Evolutionary conservation across 2,113 vertebrate species (phyloP), one percentile per base, ranked within the genome.

Genomic region (Oncorhynchus tshawytscha): DNA sequence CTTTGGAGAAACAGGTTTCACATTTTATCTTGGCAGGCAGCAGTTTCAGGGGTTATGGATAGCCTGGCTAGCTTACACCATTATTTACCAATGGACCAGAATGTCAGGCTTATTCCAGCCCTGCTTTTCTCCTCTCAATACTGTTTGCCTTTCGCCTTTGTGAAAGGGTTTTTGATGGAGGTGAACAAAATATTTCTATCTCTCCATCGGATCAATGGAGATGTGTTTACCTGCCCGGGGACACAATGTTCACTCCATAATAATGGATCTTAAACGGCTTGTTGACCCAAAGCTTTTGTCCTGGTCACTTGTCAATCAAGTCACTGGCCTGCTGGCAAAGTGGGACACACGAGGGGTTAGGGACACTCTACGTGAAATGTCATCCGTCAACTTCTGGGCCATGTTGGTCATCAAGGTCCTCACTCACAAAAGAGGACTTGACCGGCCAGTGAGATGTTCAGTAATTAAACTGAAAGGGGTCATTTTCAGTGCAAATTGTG

Each of bases 171-270:
- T 94, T 95, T 96, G 94, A 95, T 95, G 94, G 94, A 94, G 92
- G 93, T 88, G 89, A 93, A 92, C 88, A 88, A 96, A 95, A 94
- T 95, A 95, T 96, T 96, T 96, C 94, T 97, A 94, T 95, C 94
- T 94, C 88, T 93, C 92, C 92, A 89, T 89, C 90, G 93, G 95
- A 98, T 98, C 96, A 97, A 98, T 98, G 95, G 95, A 96, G 96
- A 95, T 95, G 94, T 96, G 95, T 97, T 96, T 96, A 96, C 95
- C 88, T 95, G 94, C 94, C 94, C 85, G 76, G 85, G 68, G 84
- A 92, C 92, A 93, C 93, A 94, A 92, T 95, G 94, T 94, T 94
- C 95, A 95, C 91, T 92, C 90, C 85, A 91, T 95, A 95, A 95
- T 97, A 96, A 96, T 98, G 95, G 95, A 95, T 95, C 95, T 96